Evolutionary conservation across 2,888 invertebrate genomes (phyloP).

Genomic region (Sialis fuliginosa): DNA sequence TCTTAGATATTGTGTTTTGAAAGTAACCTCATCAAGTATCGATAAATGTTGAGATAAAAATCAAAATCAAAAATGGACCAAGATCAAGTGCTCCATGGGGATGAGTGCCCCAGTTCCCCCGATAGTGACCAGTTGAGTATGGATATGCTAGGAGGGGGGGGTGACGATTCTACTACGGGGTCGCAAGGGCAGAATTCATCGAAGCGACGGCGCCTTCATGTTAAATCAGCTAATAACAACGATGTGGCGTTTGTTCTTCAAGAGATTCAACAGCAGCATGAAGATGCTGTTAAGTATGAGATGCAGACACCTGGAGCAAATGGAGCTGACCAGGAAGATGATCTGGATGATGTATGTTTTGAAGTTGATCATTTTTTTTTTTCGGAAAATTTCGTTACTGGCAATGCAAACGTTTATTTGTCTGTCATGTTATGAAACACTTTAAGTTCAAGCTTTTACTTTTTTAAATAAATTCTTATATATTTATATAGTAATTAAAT

Average conservation of each 20-base stretch:
- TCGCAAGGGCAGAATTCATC: neutral
- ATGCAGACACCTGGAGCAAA: neutral
- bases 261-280: slow-evolving; percentile 1
- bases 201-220: slow-evolving; percentile 3
- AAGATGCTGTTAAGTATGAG: neutral
- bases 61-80: too few relatives aligned
- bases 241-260: slow-evolving; percentile 3
- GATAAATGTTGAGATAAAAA: too few relatives aligned
- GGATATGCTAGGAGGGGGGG: slow-evolving; percentile 1
- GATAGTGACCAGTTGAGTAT: slow-evolving; percentile 5
- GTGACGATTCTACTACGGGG: neutral
- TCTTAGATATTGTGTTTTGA: too few relatives aligned
- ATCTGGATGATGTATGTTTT: slow-evolving; percentile 4
- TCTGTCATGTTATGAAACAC: too few relatives aligned
- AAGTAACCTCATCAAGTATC: too few relatives aligned
- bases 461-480: too few relatives aligned
- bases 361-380: neutral
- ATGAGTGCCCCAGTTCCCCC: slow-evolving; percentile 4
- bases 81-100: neutral
- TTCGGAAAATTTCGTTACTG: too few relatives aligned
- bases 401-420: too few relatives aligned
- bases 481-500: too few relatives aligned
- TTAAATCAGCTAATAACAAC: neutral
- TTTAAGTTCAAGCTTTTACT: too few relatives aligned
- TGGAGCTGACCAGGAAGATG: neutral